Base-by-base conservation (phyloP, 1,140 invertebrate genomes). In the Cotesia typhae region DNA sequence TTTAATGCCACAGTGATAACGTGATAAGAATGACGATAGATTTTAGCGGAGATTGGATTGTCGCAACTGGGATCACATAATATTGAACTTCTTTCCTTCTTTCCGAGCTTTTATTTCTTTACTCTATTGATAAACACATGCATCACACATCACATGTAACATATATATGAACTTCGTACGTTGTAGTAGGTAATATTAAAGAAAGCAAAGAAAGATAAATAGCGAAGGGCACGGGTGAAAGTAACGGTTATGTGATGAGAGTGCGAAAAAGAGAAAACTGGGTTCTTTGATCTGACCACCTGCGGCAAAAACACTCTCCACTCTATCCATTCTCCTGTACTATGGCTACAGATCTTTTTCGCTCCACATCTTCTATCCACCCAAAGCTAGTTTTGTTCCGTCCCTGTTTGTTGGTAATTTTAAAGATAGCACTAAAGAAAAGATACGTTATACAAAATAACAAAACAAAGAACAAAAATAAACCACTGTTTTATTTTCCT, bases 231-330 rank as follows among this genome's bases (percentile, higher is more conserved):
- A 52, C 38, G 51, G 67, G 9, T 9, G 20, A 67, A 28, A 35
- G 7, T 20, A 4, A 47, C 38, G 3, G 9, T 52, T 10, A 36
- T n/a, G 52, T 52, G 68, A 70, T 67, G 55, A 70, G 67, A 52
- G 53, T 37, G 53, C 66, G 41, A 75, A 70, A 72, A 71, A 20
- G 41, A 64, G n/a, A 47, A 66, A 63, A 66, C 38, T 35, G 47
- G 70, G 60, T 72, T 72, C 74, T 75, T 75, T 75, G 70, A 75
- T 67, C 74, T 75, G 71, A 70, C 71, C 74, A 75, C 73, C 73
- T 74, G 73, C 68, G 73, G 73, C 69, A 51, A 35, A 67, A 67
- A 72, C 64, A 66, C 70, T 60, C 73, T 59, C 53, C 53, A 59
- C 70, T 60, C 73, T 59, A 60, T 52, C 67, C 12, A 64, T 28